Base-by-base conservation (phyloP, 2,888 invertebrate genomes). In the Nomada hirtipes region DNA sequence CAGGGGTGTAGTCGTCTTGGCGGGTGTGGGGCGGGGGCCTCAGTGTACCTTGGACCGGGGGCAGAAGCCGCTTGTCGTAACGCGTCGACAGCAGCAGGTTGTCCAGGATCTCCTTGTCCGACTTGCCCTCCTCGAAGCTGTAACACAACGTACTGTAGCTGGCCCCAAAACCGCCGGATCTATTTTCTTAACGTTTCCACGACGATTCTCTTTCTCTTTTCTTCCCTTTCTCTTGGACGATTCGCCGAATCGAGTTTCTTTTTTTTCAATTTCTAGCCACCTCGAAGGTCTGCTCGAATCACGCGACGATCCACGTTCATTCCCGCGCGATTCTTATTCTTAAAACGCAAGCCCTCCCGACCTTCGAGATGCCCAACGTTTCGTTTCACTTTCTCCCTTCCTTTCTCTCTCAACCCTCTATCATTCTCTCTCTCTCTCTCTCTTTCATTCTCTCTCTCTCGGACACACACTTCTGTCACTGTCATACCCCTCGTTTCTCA, bases 81-180 rank as follows among this genome's bases (percentile, higher is more conserved):
- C 98, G 97, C 93, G 97, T 97, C 92, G 96, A 96, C 95, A 96
- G 96, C 93, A 98, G 95, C 92, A 98, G 96, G 95, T 97, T 96
- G 96, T 98, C 98, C 95, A 98, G 95, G 94, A 98, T 98, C 95
- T 98, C 97, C 95, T 98, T 98, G 96, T 98, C 98, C 94, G 98
- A 98, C 95, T 97, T 97, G 91, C 97, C 97, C 94, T 97, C 97
- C 94, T 97, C 97, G 94, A 97, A 97, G 95, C 97, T 97, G 95
- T 76, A 95, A 95, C 91, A 92, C 82, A 91, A 91, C 84, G 85
- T 76, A 89, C 72, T 89, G 79, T 89, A 85, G 85, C 72, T 78
- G 75, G 75, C 82, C 79, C 81, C 83, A 44, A 65, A 73, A 71
- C 63, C 63, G 55, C 65, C 65, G 47, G 29, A 65, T 55, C 44